Evolutionary conservation across 2,888 invertebrate species (phyloP), one percentile per base, ranked within the genome.

Genomic region (Agriopis marginaria): DNA sequence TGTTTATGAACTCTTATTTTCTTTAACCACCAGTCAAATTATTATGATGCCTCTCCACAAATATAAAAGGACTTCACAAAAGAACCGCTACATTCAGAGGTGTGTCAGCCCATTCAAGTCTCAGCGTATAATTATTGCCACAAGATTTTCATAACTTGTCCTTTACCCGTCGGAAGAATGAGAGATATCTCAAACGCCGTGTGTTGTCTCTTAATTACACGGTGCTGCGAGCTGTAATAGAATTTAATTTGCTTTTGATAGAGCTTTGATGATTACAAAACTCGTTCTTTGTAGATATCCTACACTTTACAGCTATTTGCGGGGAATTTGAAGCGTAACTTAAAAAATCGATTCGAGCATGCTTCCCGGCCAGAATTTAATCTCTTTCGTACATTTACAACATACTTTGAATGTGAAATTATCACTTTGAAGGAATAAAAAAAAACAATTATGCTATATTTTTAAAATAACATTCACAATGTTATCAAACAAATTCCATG

Each of bases 131-230:
- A 93, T 92, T 92, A 93, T 83, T 83, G 81, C 83, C 82, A 82
- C 87, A 85, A 89, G 90, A 89, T 89, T 90, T 90, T 89, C 89
- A 91, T 92, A 92, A 89, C 86, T 82, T 81, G 72, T 73, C 72
- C 64, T 72, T 70, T 54, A 61, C 67, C 85, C 81, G 83, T 87
- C 88, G 87, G 86, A 86, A 88, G 89, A 91, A 91, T 90, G 88
- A 89, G 86, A 90, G 85, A 91, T 90, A 92, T 89, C 89, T 90
- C 89, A 90, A 85, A 78, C 83, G 70, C 84, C 83, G 84, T 83
- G 83, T 82, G 84, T 86, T 87, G 89, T 88, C 87, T 81, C 83
- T 85, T 93, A 91, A 92, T 92, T 89, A 87, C 84, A 90, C 77
- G 81, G 86, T 87, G 82, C 86, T 79, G 85, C 85, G 88, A 88